A percentile compares a stretch with the other conserved stretches of the same genome.
Evolutionary conservation across 2,113 vertebrate genomes (phyloP).

Genomic region (Nibea coibor): DNA sequence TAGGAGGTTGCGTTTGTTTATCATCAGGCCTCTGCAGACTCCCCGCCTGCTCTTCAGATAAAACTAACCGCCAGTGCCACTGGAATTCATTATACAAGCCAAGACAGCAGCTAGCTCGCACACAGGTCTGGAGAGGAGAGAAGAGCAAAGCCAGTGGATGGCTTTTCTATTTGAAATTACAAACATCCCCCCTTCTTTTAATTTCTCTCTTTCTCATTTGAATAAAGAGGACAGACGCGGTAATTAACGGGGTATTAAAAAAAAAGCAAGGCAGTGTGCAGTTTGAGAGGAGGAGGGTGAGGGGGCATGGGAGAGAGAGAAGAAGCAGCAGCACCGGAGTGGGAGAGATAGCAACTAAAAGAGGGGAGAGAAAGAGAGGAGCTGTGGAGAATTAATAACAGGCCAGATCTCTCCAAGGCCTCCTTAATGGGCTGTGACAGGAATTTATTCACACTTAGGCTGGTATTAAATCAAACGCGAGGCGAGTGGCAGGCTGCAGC

Average conservation of each 20-base stretch:
- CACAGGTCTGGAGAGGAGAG: slow-evolving; percentile 63
- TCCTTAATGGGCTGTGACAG: slow-evolving; percentile 87
- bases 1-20: slow-evolving; percentile 74
- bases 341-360: slow-evolving; percentile 67
- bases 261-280: slow-evolving; percentile 73
- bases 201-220: slow-evolving; percentile 82
- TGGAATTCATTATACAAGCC: slow-evolving; percentile 73
- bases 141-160: slow-evolving; percentile 39
- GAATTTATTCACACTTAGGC: slow-evolving; percentile 88
- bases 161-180: slow-evolving; percentile 76
- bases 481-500: slow-evolving; percentile 76
- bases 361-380: slow-evolving; percentile 69
- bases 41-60: slow-evolving; percentile 71
- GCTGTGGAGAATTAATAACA: slow-evolving; percentile 86
- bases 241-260: slow-evolving; percentile 86
- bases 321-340: slow-evolving; percentile 49
- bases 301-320: slow-evolving; percentile 34
- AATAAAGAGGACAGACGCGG: slow-evolving; percentile 83
- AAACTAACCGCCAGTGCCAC: slow-evolving; percentile 63
- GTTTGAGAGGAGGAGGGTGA: slow-evolving; percentile 25
- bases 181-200: slow-evolving; percentile 78
- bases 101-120: slow-evolving; percentile 40
- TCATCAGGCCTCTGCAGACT: slow-evolving; percentile 57
- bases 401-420: slow-evolving; percentile 86
- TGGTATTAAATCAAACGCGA: slow-evolving; percentile 85